Evolutionary conservation across 64 coral and sea anemone species (phyloP).

Genomic region (Pocillopora verrucosa): DNA sequence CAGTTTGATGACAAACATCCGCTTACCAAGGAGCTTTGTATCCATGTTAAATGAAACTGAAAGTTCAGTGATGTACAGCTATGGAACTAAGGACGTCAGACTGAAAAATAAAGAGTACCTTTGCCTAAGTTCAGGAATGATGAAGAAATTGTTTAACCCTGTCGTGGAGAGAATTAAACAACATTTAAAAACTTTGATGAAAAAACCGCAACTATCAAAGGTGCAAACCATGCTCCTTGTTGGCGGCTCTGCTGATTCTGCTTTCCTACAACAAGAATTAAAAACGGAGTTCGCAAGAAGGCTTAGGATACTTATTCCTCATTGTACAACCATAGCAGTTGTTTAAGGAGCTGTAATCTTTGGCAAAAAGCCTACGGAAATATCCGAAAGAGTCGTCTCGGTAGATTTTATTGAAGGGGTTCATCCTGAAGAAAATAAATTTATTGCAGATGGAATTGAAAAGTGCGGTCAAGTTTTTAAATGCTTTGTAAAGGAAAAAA

Average conservation of each 20-base stretch:
- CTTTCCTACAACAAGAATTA: slow-evolving; percentile 4
- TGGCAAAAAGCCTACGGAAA: not conserved
- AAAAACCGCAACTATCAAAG: not conserved
- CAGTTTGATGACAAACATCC: slow-evolving; percentile 26
- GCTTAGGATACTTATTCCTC: not conserved
- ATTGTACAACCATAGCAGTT: not conserved
- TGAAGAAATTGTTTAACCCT: slow-evolving; percentile 5
- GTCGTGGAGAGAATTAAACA: not conserved
- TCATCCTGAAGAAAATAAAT: not conserved
- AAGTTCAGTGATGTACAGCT: not conserved
- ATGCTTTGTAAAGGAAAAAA: not conserved
- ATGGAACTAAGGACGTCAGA: not conserved
- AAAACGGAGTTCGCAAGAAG: not conserved
- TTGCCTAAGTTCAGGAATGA: not conserved
- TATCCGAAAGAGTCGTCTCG: not conserved
- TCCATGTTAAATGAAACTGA: not conserved
- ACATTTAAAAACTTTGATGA: not conserved
- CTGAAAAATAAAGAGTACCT: slow-evolving; percentile 2
- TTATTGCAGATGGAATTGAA: not conserved
- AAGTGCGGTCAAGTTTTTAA: not conserved
- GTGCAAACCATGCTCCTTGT: slow-evolving; percentile 14
- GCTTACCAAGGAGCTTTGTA: slow-evolving; percentile 48
- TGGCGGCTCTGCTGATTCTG: not conserved
- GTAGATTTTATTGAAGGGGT: not conserved
- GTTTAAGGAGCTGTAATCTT: slow-evolving; percentile 3